Conservation (phyloP, 2,797 vertebrate genomes). For the Carapus acus region DNA sequence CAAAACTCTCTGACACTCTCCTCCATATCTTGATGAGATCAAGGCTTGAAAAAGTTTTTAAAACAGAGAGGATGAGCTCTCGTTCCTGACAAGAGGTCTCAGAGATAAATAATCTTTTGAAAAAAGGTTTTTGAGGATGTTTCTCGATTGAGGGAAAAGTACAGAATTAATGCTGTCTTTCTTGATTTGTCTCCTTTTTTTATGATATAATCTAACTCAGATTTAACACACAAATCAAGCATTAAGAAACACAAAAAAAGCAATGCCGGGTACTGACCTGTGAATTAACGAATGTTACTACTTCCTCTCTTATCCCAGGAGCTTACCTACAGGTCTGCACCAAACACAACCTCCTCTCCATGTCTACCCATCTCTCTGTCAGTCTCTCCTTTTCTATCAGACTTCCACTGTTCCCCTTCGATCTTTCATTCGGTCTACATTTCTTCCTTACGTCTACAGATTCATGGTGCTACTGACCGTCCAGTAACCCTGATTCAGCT, state of each 20-base stretch:
- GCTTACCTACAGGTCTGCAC: conserved; percentile 83
- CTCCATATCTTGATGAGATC: conserved; percentile 88
- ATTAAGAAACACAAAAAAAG: conserved; percentile 76
- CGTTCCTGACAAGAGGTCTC: conserved; percentile 80
- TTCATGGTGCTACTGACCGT: conserved; percentile 96
- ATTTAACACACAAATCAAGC: conserved; percentile 89
- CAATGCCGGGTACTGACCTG: conserved; percentile 96
- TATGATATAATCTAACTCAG: conserved; percentile 76
- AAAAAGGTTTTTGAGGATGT: conserved; percentile 81
- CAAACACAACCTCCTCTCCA: conserved; percentile 77
- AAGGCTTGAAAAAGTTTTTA: conserved; percentile 69
- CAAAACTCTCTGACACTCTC: conserved; percentile 78
- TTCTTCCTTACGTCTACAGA: conserved; percentile 52
- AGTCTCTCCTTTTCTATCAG: conserved; percentile 38
- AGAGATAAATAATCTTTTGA: conserved; percentile 59
- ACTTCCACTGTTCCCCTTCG: conserved; percentile 12
- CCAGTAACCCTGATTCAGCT: conserved; percentile 85
- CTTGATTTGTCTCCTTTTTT: conserved; percentile 75
- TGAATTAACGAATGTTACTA: conserved; percentile 91
- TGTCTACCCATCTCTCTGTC: conserved; percentile 13
- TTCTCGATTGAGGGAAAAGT: conserved; percentile 84
- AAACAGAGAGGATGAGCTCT: conserved; percentile 61
- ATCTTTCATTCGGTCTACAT: conserved; percentile 21
- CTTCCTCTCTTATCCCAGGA: conserved; percentile 79
- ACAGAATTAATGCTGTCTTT: conserved; percentile 88